phyloP scores from a whole-genome alignment of 1,140 invertebrate genomes.

The Zaprionus vittiger region DNA sequence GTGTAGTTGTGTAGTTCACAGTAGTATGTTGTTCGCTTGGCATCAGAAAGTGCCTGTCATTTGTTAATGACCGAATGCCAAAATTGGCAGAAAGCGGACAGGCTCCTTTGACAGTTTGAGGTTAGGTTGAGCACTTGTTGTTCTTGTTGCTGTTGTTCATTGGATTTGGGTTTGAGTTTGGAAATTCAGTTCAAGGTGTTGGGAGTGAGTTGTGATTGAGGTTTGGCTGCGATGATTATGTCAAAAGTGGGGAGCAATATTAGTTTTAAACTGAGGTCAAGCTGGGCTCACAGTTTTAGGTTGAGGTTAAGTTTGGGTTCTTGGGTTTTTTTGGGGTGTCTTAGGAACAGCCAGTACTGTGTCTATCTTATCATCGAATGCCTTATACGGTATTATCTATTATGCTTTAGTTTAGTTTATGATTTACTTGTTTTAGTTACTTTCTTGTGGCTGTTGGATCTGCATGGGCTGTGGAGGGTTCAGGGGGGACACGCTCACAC shows the following conservation, averaged over 20 bases:
- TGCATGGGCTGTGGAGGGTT: conserved; percentile 25
- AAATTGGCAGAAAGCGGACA: conserved; percentile 43
- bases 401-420: conserved; percentile 52
- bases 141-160: conserved; percentile 22
- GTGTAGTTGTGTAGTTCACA: conserved; percentile 21
- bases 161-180: conserved; percentile 1
- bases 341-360: conserved; percentile 30
- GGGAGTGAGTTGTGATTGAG: conserved; percentile 10
- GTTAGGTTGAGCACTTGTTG: conserved; percentile 41
- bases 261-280: conserved; percentile 27
- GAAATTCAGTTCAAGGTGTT: conserved; percentile 16
- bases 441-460: conserved; percentile 41
- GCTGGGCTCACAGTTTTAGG: not conserved
- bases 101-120: conserved; percentile 62
- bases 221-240: conserved; percentile 18
- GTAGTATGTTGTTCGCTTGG: conserved; percentile 18
- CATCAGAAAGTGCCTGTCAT: conserved; percentile 67
- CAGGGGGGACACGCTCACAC: conserved; percentile 18
- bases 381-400: conserved; percentile 39
- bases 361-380: conserved; percentile 60
- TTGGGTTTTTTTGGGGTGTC: not conserved
- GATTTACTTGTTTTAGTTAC: conserved; percentile 43
- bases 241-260: conserved; percentile 35
- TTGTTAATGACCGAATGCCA: conserved; percentile 43
- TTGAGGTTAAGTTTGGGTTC: not conserved